These are phyloP conservation scores for Ceraclea dissimilis DNA, from an alignment of 2,888 invertebrate species.

Conservation along the genomic window DNA sequence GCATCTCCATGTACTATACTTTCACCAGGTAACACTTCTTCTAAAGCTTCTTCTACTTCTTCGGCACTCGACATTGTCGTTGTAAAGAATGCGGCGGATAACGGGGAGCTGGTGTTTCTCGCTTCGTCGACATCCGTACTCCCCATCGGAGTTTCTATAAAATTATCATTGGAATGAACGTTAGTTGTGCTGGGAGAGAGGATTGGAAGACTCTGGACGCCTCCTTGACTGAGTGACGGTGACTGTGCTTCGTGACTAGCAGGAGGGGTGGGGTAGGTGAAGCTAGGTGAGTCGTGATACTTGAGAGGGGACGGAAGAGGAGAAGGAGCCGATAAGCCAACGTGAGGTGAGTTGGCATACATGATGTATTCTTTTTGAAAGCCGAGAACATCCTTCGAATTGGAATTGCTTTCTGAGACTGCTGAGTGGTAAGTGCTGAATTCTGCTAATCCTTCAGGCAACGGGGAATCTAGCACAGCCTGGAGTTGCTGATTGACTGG, in stretches of 20 bases:
- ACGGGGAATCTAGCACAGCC: conserved; percentile 67
- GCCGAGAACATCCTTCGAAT: conserved; percentile 31
- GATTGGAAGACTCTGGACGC: conserved; percentile 33
- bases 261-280: conserved; percentile 80
- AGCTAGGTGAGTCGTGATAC: conserved; percentile 61
- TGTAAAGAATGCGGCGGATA: conserved; percentile 78
- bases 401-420: conserved; percentile 20
- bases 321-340: conserved; percentile 44
- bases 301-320: conserved; percentile 57
- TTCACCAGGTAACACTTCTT: conserved; percentile 76
- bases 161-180: conserved; percentile 20
- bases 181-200: conserved; percentile 32
- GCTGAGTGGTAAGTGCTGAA: conserved; percentile 72
- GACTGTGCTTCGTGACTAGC: conserved; percentile 75
- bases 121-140: conserved; percentile 46
- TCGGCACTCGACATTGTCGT: conserved; percentile 80
- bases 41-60: conserved; percentile 78
- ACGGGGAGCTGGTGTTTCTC: conserved; percentile 69
- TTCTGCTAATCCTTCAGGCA: conserved; percentile 74
- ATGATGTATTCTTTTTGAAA: conserved; percentile 35
- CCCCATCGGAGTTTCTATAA: conserved; percentile 31
- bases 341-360: conserved; percentile 31
- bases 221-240: conserved; percentile 40
- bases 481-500: conserved; percentile 67
- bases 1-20: conserved; percentile 50